These are phyloP conservation scores for Eurytoma californica DNA, from an alignment of 2,888 invertebrate genomes.

Conservation along the genomic window DNA sequence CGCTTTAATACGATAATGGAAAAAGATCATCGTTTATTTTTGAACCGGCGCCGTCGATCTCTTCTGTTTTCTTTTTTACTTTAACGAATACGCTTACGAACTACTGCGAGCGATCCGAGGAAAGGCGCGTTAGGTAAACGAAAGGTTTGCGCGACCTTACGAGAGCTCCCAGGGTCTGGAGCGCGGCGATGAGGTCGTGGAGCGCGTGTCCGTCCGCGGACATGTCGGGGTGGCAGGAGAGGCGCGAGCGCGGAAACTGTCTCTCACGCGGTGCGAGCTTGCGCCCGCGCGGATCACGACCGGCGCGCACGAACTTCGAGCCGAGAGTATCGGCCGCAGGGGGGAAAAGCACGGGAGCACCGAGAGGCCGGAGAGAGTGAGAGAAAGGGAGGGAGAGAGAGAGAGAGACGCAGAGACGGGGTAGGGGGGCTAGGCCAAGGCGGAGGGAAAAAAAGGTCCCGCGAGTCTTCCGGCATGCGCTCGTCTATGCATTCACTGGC, in stretches of 20 bases:
- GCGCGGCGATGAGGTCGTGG: no score
- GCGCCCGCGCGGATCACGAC: conserved; percentile 1
- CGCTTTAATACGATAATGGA: no score
- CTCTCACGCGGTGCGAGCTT: no score
- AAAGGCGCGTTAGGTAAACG: no score
- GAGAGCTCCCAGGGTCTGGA: background rate
- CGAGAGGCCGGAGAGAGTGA: background rate
- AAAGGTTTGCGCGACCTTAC: background rate
- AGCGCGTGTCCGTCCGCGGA: no score
- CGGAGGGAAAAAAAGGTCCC: background rate
- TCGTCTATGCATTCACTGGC: conserved; percentile 25
- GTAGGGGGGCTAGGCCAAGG: conserved; percentile 7
- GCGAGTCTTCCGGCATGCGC: conserved; percentile 42
- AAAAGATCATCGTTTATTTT: no score
- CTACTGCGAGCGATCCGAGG: no score
- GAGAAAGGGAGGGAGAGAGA: background rate
- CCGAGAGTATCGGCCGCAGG: background rate
- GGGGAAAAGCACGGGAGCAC: background rate
- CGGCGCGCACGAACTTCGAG: background rate
- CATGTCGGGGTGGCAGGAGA: no score
- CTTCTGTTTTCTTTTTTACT: no score
- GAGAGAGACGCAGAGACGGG: conserved; percentile 1
- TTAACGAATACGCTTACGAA: no score
- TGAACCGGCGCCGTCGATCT: no score
- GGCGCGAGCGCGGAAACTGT: no score